phyloP scores from a whole-genome alignment of 1,140 invertebrate genomes.

The Bactericera cockerelli region DNA sequence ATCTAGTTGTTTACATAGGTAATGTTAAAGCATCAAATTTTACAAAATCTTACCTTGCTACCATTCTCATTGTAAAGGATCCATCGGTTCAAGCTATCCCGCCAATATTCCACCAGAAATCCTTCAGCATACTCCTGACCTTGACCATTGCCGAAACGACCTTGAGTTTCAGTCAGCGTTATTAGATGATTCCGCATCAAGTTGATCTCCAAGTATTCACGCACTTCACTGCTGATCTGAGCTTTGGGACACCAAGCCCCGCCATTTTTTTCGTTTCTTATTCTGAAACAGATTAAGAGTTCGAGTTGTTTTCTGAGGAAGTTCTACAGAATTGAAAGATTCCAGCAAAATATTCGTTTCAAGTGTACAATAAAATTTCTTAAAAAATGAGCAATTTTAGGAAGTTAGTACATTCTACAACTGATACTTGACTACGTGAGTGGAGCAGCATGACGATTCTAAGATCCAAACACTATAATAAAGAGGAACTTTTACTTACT shows the following conservation, averaged over 20 bases:
- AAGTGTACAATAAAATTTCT: no score
- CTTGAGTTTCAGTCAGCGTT: conserved; percentile 77
- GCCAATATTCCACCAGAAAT: conserved; percentile 75
- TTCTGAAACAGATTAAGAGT: conserved; percentile 43
- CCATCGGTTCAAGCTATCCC: conserved; percentile 50
- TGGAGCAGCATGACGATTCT: no score
- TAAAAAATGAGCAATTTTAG: no score
- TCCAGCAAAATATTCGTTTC: no score
- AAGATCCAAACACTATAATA: no score
- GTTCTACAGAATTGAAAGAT: no score
- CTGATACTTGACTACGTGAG: no score
- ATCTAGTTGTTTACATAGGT: no score
- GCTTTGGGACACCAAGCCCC: conserved; percentile 88
- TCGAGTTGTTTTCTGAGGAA: no score
- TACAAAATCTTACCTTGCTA: conserved; percentile 54
- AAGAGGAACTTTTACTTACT: no score
- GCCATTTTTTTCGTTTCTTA: conserved; percentile 69
- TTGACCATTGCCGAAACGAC: conserved; percentile 84
- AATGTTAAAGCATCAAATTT: no score
- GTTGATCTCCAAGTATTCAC: conserved; percentile 79
- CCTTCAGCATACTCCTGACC: conserved; percentile 75
- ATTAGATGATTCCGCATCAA: conserved; percentile 59
- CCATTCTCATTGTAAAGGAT: conserved; percentile 59
- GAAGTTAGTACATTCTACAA: no score
- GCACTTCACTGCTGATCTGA: conserved; percentile 50